phyloP scores from a whole-genome alignment of 2,888 invertebrate genomes.

The Apocheima hispidaria region DNA sequence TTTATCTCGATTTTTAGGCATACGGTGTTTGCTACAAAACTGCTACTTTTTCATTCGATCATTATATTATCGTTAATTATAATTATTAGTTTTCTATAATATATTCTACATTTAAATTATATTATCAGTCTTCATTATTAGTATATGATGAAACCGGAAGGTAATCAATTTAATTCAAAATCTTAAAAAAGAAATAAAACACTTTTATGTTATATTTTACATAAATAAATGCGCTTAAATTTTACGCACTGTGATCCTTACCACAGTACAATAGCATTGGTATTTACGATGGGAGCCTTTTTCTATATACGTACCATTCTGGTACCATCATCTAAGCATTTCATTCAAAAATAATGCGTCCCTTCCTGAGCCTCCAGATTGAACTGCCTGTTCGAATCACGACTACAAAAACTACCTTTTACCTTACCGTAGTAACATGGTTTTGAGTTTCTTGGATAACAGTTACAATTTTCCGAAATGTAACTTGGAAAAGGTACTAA shows the following conservation, averaged over 20 bases:
- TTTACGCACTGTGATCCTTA: slow-evolving; percentile 10
- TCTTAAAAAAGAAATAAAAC: too few relatives aligned
- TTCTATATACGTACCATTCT: slow-evolving; percentile 21
- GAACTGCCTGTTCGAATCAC: slow-evolving; percentile 60
- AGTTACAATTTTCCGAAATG: background rate
- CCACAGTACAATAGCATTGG: slow-evolving; percentile 22
- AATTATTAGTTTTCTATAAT: too few relatives aligned
- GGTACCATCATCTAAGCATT: slow-evolving; percentile 54
- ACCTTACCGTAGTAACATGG: slow-evolving; percentile 4
- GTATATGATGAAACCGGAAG: too few relatives aligned
- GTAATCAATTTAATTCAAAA: too few relatives aligned
- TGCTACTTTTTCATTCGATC: too few relatives aligned
- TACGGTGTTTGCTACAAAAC: too few relatives aligned
- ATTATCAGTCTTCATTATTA: too few relatives aligned
- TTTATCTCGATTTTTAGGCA: too few relatives aligned
- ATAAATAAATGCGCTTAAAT: background rate
- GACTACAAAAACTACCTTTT: slow-evolving; percentile 16
- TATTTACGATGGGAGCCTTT: slow-evolving; percentile 16
- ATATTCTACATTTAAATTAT: too few relatives aligned
- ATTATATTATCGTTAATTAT: too few relatives aligned
- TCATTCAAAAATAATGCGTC: slow-evolving; percentile 69
- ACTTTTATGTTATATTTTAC: too few relatives aligned
- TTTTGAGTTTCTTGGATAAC: background rate
- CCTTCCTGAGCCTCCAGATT: slow-evolving; percentile 62
- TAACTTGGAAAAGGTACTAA: slow-evolving; percentile 20